phyloP scores from a whole-genome alignment of 2,113 vertebrate genomes.

The Eurypyga helias region DNA sequence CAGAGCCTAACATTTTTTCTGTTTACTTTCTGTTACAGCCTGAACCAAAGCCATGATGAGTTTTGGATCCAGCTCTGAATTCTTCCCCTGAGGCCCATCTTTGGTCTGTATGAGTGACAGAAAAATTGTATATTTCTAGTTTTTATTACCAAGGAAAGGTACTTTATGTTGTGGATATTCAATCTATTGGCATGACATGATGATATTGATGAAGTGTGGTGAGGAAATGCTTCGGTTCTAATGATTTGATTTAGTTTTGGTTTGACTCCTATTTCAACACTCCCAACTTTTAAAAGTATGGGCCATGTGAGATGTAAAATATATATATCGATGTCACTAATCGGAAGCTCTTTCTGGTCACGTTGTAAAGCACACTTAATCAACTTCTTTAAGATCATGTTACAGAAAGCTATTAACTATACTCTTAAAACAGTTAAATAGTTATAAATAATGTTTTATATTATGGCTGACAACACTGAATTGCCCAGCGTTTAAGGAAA shows the following conservation, averaged over 20 bases:
- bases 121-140: neutral
- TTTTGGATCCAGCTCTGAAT: neutral
- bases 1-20: neutral
- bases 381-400: slow-evolving; percentile 52
- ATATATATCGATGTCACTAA: slow-evolving; percentile 36
- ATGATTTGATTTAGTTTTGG: slow-evolving; percentile 24
- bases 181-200: neutral
- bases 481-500: slow-evolving; percentile 13
- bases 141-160: slow-evolving; percentile 9
- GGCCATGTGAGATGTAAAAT: slow-evolving; percentile 35
- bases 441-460: slow-evolving; percentile 59
- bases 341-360: slow-evolving; percentile 56
- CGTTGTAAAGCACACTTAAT: slow-evolving; percentile 63
- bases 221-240: neutral
- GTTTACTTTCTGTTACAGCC: neutral
- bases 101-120: neutral
- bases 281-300: neutral
- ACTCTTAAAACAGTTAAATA: slow-evolving; percentile 33
- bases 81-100: neutral
- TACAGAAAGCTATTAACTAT: slow-evolving; percentile 52
- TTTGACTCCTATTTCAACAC: slow-evolving; percentile 28
- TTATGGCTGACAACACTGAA: slow-evolving; percentile 32
- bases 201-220: slow-evolving; percentile 35
- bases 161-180: neutral
- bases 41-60: slow-evolving; percentile 7